phyloP scores from a whole-genome alignment of 1,140 invertebrate species.

The Drosophila repletoides region DNA sequence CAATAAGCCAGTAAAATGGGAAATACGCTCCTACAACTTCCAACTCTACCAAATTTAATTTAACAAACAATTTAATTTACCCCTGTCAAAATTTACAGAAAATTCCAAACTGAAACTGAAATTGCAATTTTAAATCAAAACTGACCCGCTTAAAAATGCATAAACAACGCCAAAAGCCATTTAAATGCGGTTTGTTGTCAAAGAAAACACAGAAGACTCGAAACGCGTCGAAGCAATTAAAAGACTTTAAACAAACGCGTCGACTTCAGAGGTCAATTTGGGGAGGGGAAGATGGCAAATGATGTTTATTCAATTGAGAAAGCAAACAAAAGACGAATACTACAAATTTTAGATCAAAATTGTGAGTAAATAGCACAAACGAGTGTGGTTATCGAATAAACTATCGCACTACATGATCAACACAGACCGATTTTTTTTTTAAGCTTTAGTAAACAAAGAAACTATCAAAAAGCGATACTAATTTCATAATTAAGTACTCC shows the following conservation, averaged over 20 bases:
- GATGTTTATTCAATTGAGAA: slow-evolving; percentile 29
- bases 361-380: background rate
- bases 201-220: background rate
- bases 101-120: too few species aligned
- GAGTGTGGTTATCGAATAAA: background rate
- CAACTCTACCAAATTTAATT: background rate
- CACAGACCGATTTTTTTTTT: too few species aligned
- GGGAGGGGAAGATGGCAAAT: background rate
- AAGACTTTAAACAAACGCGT: slow-evolving; percentile 19
- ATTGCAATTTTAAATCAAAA: slow-evolving; percentile 19
- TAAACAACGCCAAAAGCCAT: slow-evolving; percentile 31
- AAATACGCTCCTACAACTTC: background rate
- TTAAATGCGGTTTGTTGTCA: background rate
- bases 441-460: too few species aligned
- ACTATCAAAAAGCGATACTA: background rate
- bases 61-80: too few species aligned
- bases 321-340: slow-evolving; percentile 19
- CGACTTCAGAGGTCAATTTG: slow-evolving; percentile 23
- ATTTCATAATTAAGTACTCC: too few species aligned
- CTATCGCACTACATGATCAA: too few species aligned
- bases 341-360: background rate
- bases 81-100: too few species aligned
- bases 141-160: slow-evolving; percentile 46
- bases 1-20: too few species aligned
- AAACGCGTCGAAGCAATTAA: slow-evolving; percentile 26